These are phyloP conservation scores for Chionis minor DNA, from an alignment of 2,113 vertebrate species.

Conservation along the genomic window DNA sequence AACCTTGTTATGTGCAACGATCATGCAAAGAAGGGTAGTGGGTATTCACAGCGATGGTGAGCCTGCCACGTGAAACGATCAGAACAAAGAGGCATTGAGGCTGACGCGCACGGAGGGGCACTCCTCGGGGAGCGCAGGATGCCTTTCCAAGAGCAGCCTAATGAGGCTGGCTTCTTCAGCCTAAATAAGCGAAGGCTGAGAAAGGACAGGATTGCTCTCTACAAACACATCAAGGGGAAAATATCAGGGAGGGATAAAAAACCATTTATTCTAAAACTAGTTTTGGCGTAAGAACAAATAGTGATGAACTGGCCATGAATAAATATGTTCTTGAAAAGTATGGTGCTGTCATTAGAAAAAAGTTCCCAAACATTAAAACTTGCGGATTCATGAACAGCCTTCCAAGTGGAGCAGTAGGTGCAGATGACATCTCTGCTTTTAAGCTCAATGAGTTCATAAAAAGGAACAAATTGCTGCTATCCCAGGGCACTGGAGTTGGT, in stretches of 20 bases:
- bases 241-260: neutral
- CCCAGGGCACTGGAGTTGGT: too few relatives aligned
- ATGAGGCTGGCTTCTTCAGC: neutral
- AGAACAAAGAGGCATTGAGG: neutral
- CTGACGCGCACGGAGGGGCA: neutral
- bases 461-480: neutral
- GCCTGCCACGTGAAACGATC: fast-evolving
- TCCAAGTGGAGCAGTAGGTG: neutral
- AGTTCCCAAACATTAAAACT: neutral
- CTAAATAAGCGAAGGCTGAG: neutral
- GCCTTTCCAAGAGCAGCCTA: neutral
- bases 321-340: neutral
- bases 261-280: neutral
- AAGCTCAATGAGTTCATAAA: neutral
- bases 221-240: neutral
- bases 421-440: neutral
- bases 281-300: neutral
- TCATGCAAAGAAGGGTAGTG: neutral
- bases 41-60: neutral
- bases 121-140: neutral
- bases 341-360: neutral
- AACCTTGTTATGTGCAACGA: fast-evolving
- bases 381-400: neutral
- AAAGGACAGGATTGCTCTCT: neutral
- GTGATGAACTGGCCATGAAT: neutral